Evolutionary conservation across 2,888 invertebrate species (phyloP).

Genomic region (Philonicus albiceps): DNA sequence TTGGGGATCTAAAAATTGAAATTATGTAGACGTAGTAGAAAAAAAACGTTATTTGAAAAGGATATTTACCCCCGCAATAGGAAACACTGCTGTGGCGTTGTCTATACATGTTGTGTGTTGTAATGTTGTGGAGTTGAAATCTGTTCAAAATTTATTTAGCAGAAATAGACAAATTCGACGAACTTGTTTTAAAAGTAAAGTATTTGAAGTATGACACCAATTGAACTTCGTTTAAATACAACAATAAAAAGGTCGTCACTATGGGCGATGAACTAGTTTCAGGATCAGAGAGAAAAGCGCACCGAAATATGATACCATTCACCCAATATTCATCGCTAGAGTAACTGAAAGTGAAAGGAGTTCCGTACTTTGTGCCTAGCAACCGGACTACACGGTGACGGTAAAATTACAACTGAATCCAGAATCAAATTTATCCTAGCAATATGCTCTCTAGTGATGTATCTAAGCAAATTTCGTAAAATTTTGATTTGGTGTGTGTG

Average conservation of each 20-base stretch:
- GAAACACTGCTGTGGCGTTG: constrained; percentile 61
- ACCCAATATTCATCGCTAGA: constrained; percentile 49
- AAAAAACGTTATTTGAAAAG: background rate
- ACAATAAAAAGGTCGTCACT: constrained; percentile 51
- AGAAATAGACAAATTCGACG: background rate
- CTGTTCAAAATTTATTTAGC: background rate
- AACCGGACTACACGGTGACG: constrained; percentile 63
- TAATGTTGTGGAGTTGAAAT: background rate
- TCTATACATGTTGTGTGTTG: constrained; percentile 62
- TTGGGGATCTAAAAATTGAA: background rate
- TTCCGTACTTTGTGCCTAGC: constrained; percentile 57
- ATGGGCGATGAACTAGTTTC: constrained; percentile 53
- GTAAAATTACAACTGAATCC: constrained; percentile 65
- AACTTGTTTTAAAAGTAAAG: constrained; percentile 25
- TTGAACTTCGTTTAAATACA: constrained; percentile 37
- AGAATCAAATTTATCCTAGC: constrained; percentile 63
- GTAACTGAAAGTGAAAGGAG: constrained; percentile 53
- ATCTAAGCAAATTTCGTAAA: constrained; percentile 40
- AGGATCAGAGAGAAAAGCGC: constrained; percentile 42
- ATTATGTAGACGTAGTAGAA: background rate
- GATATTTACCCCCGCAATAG: constrained; percentile 63
- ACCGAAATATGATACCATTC: constrained; percentile 52
- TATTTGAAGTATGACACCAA: constrained; percentile 36
- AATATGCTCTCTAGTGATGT: constrained; percentile 53
- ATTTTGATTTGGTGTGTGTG: background rate